phyloP scores from a whole-genome alignment of 2,888 invertebrate species.

The Trypoxylon attenuatum region DNA sequence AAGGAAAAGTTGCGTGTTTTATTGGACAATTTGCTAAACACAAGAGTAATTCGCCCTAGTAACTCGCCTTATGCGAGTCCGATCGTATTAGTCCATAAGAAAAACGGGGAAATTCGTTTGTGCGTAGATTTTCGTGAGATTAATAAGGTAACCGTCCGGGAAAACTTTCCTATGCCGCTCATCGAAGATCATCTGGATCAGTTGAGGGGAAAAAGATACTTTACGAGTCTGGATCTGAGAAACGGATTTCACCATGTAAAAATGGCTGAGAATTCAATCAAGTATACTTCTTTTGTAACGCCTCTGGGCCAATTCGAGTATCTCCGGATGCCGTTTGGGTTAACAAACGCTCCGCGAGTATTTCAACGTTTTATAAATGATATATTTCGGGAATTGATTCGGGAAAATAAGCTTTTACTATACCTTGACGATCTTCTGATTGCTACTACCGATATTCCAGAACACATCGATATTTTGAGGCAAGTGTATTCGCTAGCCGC shows the following conservation, averaged over 20 bases:
- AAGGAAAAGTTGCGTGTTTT: constrained; percentile 2
- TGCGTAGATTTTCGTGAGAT: neutral
- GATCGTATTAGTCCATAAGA: constrained; percentile 4
- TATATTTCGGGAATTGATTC: neutral
- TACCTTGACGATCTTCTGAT: constrained; percentile 5
- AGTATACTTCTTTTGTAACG: constrained; percentile 7
- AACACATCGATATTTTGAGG: neutral
- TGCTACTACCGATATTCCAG: neutral
- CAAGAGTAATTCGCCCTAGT: constrained; percentile 1
- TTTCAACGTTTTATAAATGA: constrained; percentile 2
- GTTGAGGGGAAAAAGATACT: neutral
- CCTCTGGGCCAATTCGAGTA: constrained; percentile 4
- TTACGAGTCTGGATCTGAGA: neutral
- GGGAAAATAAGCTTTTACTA: neutral
- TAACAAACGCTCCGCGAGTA: neutral
- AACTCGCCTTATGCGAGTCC: constrained; percentile 6
- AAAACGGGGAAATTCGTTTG: neutral
- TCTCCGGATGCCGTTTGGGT: neutral
- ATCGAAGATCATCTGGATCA: constrained; percentile 5
- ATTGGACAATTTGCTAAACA: neutral
- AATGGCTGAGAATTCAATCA: neutral
- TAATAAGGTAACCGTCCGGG: constrained; percentile 2
- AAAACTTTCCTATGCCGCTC: constrained; percentile 4
- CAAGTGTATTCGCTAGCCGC: neutral
- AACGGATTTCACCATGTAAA: constrained; percentile 9